A percentile compares a stretch with the other conserved stretches of the same genome.
phyloP scores from a whole-genome alignment of 2,888 invertebrate genomes.

The Luperina nickerlii region DNA sequence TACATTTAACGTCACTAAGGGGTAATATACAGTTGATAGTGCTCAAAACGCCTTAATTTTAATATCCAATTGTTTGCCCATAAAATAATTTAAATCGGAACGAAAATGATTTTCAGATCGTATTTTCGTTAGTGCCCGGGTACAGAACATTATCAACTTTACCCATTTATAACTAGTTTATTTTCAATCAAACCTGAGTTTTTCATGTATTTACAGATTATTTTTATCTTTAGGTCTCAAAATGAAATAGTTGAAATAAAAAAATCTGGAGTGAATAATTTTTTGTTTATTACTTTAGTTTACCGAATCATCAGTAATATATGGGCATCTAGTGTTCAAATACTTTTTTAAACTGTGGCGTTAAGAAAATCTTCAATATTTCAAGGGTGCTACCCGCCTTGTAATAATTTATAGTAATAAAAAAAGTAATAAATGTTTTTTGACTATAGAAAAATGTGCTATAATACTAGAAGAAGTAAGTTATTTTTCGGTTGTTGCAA shows the following conservation, averaged over 20 bases:
- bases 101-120: not conserved
- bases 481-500: not conserved
- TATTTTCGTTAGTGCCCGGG: conserved; percentile 8
- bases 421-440: not conserved
- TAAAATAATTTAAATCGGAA: not conserved
- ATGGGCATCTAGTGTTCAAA: conserved; percentile 42
- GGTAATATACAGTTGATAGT: not conserved
- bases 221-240: conserved; percentile 32
- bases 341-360: conserved; percentile 46
- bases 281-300: conserved; percentile 26
- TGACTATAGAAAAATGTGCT: not conserved
- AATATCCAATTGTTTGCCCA: conserved; percentile 7
- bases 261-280: not conserved
- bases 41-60: conserved; percentile 33
- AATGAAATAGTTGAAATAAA: conserved; percentile 20
- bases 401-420: not conserved
- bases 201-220: conserved; percentile 60
- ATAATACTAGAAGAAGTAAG: not conserved
- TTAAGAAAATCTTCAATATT: conserved; percentile 20
- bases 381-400: not conserved
- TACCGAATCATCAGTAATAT: conserved; percentile 15
- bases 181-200: conserved; percentile 55
- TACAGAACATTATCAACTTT: conserved; percentile 41
- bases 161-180: conserved; percentile 45
- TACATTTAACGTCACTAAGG: conserved; percentile 23